Conservation (phyloP, 1,140 invertebrate genomes). For the Popillia japonica region DNA sequence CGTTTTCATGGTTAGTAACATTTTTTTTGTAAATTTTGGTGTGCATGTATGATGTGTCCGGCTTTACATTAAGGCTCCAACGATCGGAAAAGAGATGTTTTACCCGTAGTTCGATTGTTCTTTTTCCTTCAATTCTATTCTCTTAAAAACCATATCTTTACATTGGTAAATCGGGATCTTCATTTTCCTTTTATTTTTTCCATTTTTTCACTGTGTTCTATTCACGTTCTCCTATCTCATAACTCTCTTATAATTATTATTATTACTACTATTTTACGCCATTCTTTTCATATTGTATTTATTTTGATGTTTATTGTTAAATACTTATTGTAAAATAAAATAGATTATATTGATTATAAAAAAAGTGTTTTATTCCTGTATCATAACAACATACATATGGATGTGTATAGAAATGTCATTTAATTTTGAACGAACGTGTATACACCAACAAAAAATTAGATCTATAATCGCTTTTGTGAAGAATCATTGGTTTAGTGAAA, state of each 20-base stretch:
- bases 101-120: slow-evolving; percentile 8
- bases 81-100: background rate
- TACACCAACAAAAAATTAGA: too few species aligned
- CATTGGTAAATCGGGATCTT: background rate
- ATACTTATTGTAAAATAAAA: slow-evolving; percentile 52
- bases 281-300: slow-evolving; percentile 49
- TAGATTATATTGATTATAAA: slow-evolving; percentile 40
- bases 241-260: slow-evolving; percentile 39
- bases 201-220: slow-evolving; percentile 3
- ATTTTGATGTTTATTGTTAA: slow-evolving; percentile 54
- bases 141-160: background rate
- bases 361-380: background rate
- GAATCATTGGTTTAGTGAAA: too few species aligned
- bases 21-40: background rate
- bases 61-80: background rate
- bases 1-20: background rate
- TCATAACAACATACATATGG: too few species aligned
- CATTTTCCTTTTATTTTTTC: slow-evolving; percentile 40
- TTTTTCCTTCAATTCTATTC: background rate
- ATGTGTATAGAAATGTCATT: too few species aligned
- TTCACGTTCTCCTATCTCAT: slow-evolving; percentile 36
- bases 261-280: slow-evolving; percentile 39
- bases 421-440: too few species aligned
- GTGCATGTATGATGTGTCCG: background rate
- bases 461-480: too few species aligned